These are phyloP conservation scores for Epizoanthus illoricatus DNA, from an alignment of 92 coral and sea anemone genomes.

Conservation along the genomic window DNA sequence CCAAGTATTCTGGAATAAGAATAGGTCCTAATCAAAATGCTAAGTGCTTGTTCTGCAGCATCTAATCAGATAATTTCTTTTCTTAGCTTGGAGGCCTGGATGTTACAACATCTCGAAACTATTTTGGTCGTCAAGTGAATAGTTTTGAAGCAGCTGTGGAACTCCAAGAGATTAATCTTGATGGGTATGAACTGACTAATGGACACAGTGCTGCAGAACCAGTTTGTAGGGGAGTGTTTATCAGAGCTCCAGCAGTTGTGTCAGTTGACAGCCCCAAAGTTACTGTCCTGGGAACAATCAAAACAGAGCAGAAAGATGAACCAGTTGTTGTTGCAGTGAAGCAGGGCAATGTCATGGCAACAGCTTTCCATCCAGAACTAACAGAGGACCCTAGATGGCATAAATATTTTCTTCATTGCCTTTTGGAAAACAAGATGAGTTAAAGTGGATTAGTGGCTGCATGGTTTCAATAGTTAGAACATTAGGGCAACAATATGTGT, in stretches of 20 bases:
- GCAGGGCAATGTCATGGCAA: slow-evolving; percentile 79
- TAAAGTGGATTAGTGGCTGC: neutral
- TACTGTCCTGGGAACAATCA: slow-evolving; percentile 75
- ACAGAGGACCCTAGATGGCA: slow-evolving; percentile 96
- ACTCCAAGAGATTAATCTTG: slow-evolving; percentile 55
- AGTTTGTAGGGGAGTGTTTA: slow-evolving; percentile 82
- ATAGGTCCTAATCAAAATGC: no score
- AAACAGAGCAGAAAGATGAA: slow-evolving; percentile 53
- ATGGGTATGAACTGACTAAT: slow-evolving; percentile 16
- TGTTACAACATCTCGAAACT: slow-evolving; percentile 91
- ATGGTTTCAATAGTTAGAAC: neutral
- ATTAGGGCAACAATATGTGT: neutral
- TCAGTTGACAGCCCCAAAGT: slow-evolving; percentile 79
- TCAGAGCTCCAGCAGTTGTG: slow-evolving; percentile 93
- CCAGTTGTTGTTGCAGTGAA: slow-evolving; percentile 94
- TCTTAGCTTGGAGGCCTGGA: slow-evolving; percentile 88
- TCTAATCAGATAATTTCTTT: neutral
- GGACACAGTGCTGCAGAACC: neutral
- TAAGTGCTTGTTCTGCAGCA: neutral
- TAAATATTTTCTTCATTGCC: slow-evolving; percentile 71
- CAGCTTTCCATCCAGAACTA: slow-evolving; percentile 97
- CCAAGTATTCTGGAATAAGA: no score
- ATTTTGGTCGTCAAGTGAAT: slow-evolving; percentile 94
- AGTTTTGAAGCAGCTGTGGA: slow-evolving; percentile 84
- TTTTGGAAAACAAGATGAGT: slow-evolving; percentile 52